phyloP scores from a whole-genome alignment of 2,888 invertebrate species.

The Eilema caniola region DNA sequence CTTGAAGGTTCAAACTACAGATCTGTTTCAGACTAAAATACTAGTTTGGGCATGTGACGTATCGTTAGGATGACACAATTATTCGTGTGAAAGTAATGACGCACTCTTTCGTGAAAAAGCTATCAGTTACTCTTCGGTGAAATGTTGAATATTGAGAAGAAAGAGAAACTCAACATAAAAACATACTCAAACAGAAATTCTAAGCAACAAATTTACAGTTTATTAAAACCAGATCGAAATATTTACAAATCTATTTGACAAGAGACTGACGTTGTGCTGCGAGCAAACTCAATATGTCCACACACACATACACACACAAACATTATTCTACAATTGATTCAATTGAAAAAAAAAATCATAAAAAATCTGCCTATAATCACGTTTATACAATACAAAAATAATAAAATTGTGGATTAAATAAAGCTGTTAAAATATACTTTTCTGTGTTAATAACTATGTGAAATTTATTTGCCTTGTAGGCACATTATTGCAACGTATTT shows the following conservation, averaged over 20 bases:
- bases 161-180: conserved; percentile 59
- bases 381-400: conserved; percentile 75
- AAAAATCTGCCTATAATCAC: conserved; percentile 58
- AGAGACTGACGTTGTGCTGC: conserved; percentile 55
- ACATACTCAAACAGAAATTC: conserved; percentile 66
- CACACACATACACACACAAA: no score
- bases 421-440: conserved; percentile 66
- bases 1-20: conserved; percentile 26
- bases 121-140: no score
- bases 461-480: conserved; percentile 72
- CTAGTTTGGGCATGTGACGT: conserved; percentile 10
- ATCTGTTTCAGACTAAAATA: conserved; percentile 27
- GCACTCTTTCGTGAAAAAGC: not conserved
- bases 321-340: conserved; percentile 65
- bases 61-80: conserved; percentile 10
- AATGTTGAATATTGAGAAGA: conserved; percentile 13
- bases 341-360: conserved; percentile 62
- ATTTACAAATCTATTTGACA: conserved; percentile 72
- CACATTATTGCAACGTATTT: conserved; percentile 80
- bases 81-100: not conserved
- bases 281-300: conserved; percentile 50
- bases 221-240: conserved; percentile 77
- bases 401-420: conserved; percentile 75
- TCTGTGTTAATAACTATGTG: conserved; percentile 54
- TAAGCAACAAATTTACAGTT: conserved; percentile 70